Percentiles rank a stretch among this genome's conserved stretches.
phyloP scores from a whole-genome alignment of 2,888 invertebrate species.

The Leptopilina syphax region DNA sequence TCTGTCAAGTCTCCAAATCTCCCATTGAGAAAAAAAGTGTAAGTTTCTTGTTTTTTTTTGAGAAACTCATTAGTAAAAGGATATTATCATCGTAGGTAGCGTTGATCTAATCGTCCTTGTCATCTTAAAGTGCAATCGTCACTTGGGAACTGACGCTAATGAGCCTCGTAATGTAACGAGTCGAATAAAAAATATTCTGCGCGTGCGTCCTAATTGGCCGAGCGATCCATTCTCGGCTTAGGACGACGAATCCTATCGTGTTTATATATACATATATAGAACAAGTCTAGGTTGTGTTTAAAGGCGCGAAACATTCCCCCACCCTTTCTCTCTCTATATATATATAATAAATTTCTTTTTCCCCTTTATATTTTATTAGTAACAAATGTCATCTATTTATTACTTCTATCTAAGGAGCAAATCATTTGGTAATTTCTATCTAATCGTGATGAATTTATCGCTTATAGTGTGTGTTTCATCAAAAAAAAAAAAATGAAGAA shows the following conservation, averaged over 20 bases:
- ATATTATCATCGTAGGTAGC: conserved; percentile 1
- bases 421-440: conserved; percentile 15
- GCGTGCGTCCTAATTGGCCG: conserved; percentile 66
- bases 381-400: conserved; percentile 37
- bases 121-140: conserved; percentile 63
- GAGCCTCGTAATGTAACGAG: conserved; percentile 60
- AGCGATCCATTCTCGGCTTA: conserved; percentile 43
- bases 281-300: conserved; percentile 27
- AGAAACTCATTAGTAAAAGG: not conserved
- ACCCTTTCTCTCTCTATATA: not conserved
- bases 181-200: conserved; percentile 63
- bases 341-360: conserved; percentile 27
- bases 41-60: not conserved
- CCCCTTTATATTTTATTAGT: conserved; percentile 31
- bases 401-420: conserved; percentile 6
- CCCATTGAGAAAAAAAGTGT: too few species aligned
- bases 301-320: conserved; percentile 28
- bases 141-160: conserved; percentile 68
- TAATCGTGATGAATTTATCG: conserved; percentile 17
- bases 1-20: too few species aligned
- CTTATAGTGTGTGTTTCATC: not conserved
- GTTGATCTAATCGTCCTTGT: conserved; percentile 16
- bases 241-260: conserved; percentile 39
- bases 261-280: too few species aligned
- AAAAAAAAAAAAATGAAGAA: too few species aligned